These are phyloP conservation scores for Myotis pilosus DNA, from an alignment of 2,797 vertebrate species.

Conservation along the genomic window DNA sequence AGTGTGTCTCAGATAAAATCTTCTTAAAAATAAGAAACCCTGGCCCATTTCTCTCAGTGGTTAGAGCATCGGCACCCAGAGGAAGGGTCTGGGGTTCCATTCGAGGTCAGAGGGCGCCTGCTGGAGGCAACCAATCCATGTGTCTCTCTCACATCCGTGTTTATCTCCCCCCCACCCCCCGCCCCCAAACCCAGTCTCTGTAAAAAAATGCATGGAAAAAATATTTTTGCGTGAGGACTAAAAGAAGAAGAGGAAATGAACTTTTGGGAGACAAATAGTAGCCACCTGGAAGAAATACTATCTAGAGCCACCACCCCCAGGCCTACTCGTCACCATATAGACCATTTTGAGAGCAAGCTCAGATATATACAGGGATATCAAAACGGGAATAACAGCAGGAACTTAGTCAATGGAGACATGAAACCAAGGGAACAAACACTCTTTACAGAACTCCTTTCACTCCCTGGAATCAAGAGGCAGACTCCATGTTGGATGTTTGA, in stretches of 20 bases:
- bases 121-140: no score
- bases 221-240: no score
- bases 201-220: no score
- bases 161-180: no score
- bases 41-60: rapidly evolving
- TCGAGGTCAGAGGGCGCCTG: no score
- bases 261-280: not conserved
- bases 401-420: not conserved
- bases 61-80: no score
- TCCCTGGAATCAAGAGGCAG: not conserved
- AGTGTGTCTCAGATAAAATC: not conserved
- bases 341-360: not conserved
- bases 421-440: not conserved
- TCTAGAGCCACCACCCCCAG: no score
- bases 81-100: no score
- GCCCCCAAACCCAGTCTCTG: no score
- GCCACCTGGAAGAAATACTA: not conserved
- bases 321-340: not conserved
- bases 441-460: not conserved
- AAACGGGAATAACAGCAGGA: no score
- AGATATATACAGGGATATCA: not conserved
- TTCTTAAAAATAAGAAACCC: not conserved
- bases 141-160: no score
- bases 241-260: not conserved
- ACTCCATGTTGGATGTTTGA: not conserved